Conservation (phyloP, 2,797 vertebrate genomes). For the Harpagifer antarcticus region DNA sequence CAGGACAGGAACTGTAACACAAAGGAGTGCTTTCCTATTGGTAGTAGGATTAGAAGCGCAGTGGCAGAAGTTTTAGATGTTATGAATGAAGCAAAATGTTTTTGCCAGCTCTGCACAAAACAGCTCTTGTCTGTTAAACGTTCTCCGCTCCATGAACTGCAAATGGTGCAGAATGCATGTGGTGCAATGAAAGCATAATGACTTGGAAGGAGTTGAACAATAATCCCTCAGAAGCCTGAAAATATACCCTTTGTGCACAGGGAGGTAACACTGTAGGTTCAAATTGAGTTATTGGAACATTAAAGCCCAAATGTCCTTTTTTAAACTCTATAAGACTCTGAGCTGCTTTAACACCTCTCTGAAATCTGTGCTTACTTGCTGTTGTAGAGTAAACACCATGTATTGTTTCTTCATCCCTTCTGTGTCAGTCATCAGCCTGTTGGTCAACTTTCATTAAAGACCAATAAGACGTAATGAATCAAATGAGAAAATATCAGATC, state of each 20-base stretch:
- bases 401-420: not conserved
- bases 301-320: not conserved
- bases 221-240: not conserved
- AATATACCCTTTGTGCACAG: not conserved
- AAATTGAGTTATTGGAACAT: conserved; percentile 29
- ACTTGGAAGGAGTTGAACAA: conserved; percentile 14
- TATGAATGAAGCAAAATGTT: not conserved
- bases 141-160: conserved; percentile 32
- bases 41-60: not conserved
- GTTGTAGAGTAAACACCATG: not conserved
- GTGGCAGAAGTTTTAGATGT: not conserved
- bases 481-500: not conserved
- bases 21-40: too few species aligned
- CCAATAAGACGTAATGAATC: conserved; percentile 1
- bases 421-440: too few species aligned
- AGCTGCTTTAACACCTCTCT: not conserved
- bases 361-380: not conserved
- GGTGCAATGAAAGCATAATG: conserved; percentile 33
- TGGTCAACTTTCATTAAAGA: not conserved
- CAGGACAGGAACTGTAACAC: too few species aligned
- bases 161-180: conserved; percentile 32
- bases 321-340: not conserved
- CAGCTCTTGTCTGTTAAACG: conserved; percentile 17
- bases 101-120: conserved; percentile 12
- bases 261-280: not conserved